These are phyloP conservation scores for Sarcophaga bullata DNA, from an alignment of 1,140 invertebrate species.

Conservation along the genomic window DNA sequence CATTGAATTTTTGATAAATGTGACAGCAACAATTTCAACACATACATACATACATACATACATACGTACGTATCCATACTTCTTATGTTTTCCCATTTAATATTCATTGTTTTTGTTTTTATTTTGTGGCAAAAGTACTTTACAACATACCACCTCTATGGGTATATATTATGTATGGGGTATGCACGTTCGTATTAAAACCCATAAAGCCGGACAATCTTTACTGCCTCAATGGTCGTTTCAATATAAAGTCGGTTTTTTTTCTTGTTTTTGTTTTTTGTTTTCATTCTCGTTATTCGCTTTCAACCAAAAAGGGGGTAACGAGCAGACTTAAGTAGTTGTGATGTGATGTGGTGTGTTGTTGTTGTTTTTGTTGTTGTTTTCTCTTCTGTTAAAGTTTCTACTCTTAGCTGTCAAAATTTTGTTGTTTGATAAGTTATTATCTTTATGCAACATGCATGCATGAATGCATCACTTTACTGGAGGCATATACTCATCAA, in stretches of 20 bases:
- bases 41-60: not conserved
- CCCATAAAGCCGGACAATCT: constrained; percentile 10
- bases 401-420: constrained; percentile 42
- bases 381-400: constrained; percentile 30
- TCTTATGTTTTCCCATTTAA: too few species aligned
- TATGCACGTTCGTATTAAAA: not conserved
- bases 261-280: not conserved
- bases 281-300: not conserved
- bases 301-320: constrained; percentile 12
- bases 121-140: not conserved
- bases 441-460: constrained; percentile 41
- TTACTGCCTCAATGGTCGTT: not conserved
- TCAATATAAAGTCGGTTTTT: too few species aligned
- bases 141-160: constrained; percentile 2
- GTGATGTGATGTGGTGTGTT: not conserved
- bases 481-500: constrained; percentile 43
- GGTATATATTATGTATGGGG: too few species aligned
- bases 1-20: constrained; percentile 46
- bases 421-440: constrained; percentile 38
- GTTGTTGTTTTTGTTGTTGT: constrained; percentile 20
- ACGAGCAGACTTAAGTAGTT: constrained; percentile 25
- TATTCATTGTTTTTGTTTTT: not conserved
- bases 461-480: constrained; percentile 41
- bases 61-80: too few species aligned
- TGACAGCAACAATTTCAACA: constrained; percentile 43